These are phyloP conservation scores for Notocelia uddmanniana DNA, from an alignment of 2,888 invertebrate genomes.

Conservation along the genomic window DNA sequence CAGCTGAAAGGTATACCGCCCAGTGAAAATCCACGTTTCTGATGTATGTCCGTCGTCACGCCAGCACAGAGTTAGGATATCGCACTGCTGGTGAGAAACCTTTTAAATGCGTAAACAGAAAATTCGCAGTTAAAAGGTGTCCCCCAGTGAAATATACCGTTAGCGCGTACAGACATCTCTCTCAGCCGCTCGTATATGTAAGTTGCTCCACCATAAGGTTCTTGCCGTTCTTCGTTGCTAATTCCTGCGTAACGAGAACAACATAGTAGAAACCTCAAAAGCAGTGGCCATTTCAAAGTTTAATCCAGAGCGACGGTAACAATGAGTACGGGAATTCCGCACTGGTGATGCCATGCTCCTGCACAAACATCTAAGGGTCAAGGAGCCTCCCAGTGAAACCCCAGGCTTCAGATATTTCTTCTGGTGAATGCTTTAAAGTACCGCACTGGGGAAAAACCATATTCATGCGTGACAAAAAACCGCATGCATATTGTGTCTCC, in stretches of 20 bases:
- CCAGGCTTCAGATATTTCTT: background rate
- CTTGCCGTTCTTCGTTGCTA: background rate
- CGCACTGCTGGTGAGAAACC: too few species aligned
- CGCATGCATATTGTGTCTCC: slow-evolving; percentile 16
- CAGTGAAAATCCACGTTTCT: too few species aligned
- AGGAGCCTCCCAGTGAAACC: background rate
- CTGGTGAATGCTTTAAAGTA: background rate
- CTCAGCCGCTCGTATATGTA: background rate
- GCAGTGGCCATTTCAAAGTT: too few species aligned
- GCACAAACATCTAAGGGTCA: background rate
- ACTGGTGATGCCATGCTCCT: background rate
- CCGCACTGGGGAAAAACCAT: slow-evolving; percentile 29
- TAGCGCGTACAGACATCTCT: background rate
- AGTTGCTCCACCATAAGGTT: background rate
- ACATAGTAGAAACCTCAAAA: background rate
- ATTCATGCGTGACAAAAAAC: slow-evolving; percentile 7
- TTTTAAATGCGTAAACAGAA: background rate
- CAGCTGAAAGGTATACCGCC: too few species aligned
- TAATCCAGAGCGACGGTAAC: too few species aligned
- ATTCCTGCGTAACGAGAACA: background rate
- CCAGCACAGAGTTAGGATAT: too few species aligned
- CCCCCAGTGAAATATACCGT: slow-evolving; percentile 6
- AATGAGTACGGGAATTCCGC: background rate
- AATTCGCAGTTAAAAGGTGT: background rate
- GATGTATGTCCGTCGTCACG: too few species aligned